phyloP scores from a whole-genome alignment of 2,797 vertebrate genomes.

The Dicrostonyx torquatus region DNA sequence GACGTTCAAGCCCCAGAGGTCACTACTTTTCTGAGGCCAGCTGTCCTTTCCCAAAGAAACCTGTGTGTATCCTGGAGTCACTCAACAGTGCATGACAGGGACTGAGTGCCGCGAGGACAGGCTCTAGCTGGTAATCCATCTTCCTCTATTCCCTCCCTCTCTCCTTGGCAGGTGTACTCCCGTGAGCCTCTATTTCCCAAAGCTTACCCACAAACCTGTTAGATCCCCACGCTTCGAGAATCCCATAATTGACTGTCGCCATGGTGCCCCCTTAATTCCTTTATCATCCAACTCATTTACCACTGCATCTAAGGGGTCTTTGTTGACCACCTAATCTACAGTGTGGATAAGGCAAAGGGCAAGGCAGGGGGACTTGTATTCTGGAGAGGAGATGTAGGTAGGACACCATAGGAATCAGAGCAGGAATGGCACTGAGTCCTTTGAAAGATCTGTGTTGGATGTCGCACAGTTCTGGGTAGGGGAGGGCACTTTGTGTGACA shows the following conservation, averaged over 20 bases:
- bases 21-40: background rate
- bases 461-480: background rate
- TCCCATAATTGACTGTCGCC: background rate
- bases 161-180: background rate
- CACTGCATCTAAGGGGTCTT: background rate
- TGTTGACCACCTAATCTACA: background rate
- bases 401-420: background rate
- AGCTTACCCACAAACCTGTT: background rate
- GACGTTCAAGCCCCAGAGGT: background rate
- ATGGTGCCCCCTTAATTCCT: background rate
- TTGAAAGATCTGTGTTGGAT: fast-evolving
- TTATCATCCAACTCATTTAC: background rate
- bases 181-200: background rate
- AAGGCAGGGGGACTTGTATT: background rate
- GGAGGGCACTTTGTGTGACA: background rate
- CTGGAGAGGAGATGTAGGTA: background rate
- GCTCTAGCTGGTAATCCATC: background rate
- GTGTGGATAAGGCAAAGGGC: fast-evolving
- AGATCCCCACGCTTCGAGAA: background rate
- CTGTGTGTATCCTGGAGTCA: too few species aligned
- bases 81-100: background rate
- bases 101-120: background rate
- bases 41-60: background rate
- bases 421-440: fast-evolving
- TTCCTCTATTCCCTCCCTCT: background rate